Evolutionary conservation across 2,797 vertebrate genomes (phyloP).

Genomic region (Syndactyla subalaris): DNA sequence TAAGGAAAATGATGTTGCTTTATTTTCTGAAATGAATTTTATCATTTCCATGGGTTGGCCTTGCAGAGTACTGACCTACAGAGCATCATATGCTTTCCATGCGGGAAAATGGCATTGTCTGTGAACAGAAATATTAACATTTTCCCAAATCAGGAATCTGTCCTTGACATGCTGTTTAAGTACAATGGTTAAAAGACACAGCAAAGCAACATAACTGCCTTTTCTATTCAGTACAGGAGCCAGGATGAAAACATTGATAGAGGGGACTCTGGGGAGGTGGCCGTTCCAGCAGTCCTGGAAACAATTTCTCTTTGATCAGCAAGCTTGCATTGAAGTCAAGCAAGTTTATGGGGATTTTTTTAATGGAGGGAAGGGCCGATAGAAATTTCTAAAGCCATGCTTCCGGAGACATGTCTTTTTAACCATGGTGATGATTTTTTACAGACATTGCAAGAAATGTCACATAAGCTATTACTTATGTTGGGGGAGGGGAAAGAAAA

Average conservation of each 20-base stretch:
- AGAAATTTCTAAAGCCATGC: constrained; percentile 15
- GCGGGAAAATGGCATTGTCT: not conserved
- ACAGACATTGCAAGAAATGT: not conserved
- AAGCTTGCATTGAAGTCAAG: not conserved
- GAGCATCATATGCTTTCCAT: not conserved
- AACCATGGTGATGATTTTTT: constrained; percentile 22
- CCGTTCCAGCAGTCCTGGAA: not conserved
- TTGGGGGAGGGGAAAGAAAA: not conserved
- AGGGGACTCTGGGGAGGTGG: not conserved
- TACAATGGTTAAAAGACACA: not conserved
- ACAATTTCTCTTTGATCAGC: constrained; percentile 33
- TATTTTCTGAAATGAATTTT: not conserved
- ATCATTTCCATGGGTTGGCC: not conserved
- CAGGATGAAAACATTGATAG: not conserved
- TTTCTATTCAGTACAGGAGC: not conserved
- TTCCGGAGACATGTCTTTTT: constrained; percentile 18
- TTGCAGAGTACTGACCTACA: not conserved
- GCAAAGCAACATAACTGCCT: not conserved
- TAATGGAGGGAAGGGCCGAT: not conserved
- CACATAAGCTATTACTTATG: not conserved
- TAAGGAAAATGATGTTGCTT: not conserved
- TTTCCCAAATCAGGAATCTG: not conserved
- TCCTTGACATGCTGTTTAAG: not conserved
- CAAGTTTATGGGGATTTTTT: not conserved
- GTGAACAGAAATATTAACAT: not conserved